Evolutionary conservation across 2,113 vertebrate genomes (phyloP), one percentile per base, ranked within the genome.

Genomic region (Labrus mixtus): DNA sequence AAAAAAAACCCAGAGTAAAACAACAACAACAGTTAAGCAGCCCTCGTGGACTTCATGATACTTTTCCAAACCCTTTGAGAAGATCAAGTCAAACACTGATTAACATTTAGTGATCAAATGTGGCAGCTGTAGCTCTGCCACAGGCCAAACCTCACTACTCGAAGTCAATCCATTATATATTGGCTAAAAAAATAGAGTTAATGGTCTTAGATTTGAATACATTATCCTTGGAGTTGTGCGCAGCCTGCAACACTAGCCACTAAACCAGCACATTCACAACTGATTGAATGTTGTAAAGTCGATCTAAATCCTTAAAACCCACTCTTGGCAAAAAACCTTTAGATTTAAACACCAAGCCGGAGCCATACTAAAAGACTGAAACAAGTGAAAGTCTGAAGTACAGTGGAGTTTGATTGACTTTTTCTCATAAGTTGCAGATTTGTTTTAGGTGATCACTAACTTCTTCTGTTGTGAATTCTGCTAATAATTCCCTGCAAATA

Each of bases 101-200:
- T 88, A 91, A 83, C 83, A 91, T 89, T 89, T 86, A 84, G 79
- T 46, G 63, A 90, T 89, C 83, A 87, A 84, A 85, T 84, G 79
- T 81, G 76, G 80, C 81, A 81, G 73, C 88, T 82, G 68, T 72
- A 78, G 80, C 72, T 88, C 76, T 67, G 89, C 91, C 84, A 91
- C 72, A 16, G 87, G 89, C 79, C 81, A 73, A 80, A 67, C 73
- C 37, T 76, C 60, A 56, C 71, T 51, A 36, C 79, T 79, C 84
- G 79, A 61, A 86, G 82, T 89, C 83, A 83, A 85, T 91, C 85
- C 67, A 77, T 90, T 85, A 82, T 72, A 74, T 87, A 84, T 79
- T 78, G 78, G 81, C 72, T 68, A 61, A 88, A 83, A 33, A 78
- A 88, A 87, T 79, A 73, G 74, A 82, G 81, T 87, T 80, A 81